A percentile compares a stretch with the other conserved stretches of the same genome.
Evolutionary conservation across 2,113 vertebrate species (phyloP).

Genomic region (Megaceryle torquata): DNA sequence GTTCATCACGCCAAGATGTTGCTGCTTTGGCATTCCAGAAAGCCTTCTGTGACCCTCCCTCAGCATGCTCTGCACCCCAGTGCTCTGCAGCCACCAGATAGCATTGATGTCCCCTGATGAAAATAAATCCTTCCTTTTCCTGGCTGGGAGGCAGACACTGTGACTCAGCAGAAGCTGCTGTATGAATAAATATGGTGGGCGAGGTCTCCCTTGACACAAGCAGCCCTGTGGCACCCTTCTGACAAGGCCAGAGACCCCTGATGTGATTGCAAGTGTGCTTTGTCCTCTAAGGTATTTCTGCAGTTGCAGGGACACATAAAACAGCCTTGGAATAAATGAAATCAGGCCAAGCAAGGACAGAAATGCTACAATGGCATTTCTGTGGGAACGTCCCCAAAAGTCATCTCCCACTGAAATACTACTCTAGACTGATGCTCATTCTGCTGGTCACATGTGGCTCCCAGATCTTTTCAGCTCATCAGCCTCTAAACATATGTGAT

Average conservation of each 20-base stretch:
- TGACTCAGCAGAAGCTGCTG: neutral
- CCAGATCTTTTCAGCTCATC: slow-evolving; percentile 59
- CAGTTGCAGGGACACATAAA: neutral
- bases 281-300: neutral
- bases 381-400: slow-evolving; percentile 42
- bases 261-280: neutral
- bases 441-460: slow-evolving; percentile 60
- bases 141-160: neutral
- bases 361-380: neutral
- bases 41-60: neutral
- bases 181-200: neutral
- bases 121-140: neutral
- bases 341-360: neutral
- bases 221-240: neutral
- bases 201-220: neutral
- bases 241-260: neutral
- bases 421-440: neutral
- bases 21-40: neutral
- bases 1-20: neutral
- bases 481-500: slow-evolving; percentile 60
- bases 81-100: neutral
- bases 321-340: neutral
- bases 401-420: slow-evolving; percentile 31
- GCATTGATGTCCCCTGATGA: neutral
- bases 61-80: rapidly evolving